These are phyloP conservation scores for Naso thynnoides DNA, from an alignment of 2,797 vertebrate species.

Conservation along the genomic window DNA sequence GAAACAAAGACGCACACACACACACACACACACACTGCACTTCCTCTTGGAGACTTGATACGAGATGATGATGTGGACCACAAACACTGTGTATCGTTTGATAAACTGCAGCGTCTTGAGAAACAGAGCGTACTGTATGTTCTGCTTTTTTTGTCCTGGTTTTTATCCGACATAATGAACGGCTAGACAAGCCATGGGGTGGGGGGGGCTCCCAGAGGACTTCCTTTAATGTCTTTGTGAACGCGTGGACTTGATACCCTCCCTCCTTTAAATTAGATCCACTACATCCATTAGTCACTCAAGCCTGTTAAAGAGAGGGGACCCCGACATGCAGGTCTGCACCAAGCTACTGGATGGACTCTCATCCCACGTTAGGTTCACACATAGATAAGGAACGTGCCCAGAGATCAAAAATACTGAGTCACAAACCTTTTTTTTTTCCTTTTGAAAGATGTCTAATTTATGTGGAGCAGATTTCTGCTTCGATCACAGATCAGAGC, in stretches of 20 bases:
- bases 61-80: slow-evolving; percentile 16
- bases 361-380: slow-evolving; percentile 13
- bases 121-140: slow-evolving; percentile 45
- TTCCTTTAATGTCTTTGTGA: slow-evolving; percentile 73
- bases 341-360: slow-evolving; percentile 35
- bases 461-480: not conserved
- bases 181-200: slow-evolving; percentile 48
- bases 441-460: not conserved
- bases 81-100: slow-evolving; percentile 16
- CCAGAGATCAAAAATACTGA: not conserved
- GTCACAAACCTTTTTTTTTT: not conserved
- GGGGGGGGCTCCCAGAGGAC: slow-evolving; percentile 52
- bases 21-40: not conserved
- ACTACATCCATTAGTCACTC: slow-evolving; percentile 72
- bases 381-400: not conserved
- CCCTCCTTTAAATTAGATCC: slow-evolving; percentile 69
- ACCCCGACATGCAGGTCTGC: slow-evolving; percentile 36
- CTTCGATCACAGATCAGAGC: too few species aligned
- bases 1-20: too few species aligned
- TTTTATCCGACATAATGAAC: slow-evolving; percentile 61
- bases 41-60: slow-evolving; percentile 23
- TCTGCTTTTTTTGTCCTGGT: slow-evolving; percentile 18
- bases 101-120: slow-evolving; percentile 49
- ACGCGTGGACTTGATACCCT: slow-evolving; percentile 68
- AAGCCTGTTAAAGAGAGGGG: slow-evolving; percentile 61